Percentiles rank a stretch among this genome's conserved stretches.
These are phyloP conservation scores for Melipona quadrifasciata DNA, from an alignment of 1,140 invertebrate genomes.

Conservation along the genomic window DNA sequence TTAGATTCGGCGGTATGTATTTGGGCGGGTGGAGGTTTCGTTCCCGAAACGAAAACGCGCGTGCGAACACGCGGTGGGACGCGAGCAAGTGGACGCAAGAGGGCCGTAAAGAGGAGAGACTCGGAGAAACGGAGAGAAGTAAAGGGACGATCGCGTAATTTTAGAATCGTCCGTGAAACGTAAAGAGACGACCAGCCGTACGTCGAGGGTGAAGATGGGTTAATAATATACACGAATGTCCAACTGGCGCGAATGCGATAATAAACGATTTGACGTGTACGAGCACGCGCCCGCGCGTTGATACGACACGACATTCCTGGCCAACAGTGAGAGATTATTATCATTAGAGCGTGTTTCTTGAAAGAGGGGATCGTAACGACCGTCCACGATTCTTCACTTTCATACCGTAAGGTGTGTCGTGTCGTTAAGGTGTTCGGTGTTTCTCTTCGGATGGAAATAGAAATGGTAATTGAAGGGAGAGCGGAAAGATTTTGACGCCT, in stretches of 20 bases:
- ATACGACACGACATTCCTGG: conserved; percentile 49
- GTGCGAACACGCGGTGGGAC: conserved; percentile 39
- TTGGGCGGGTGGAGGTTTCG: conserved; percentile 4
- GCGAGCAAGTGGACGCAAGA: conserved; percentile 51
- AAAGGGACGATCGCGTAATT: conserved; percentile 66
- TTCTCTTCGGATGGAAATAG: background rate
- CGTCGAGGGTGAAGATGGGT: conserved; percentile 66
- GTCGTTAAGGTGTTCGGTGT: background rate
- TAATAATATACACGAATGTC: conserved; percentile 73
- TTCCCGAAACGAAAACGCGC: conserved; percentile 18
- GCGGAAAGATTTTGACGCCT: background rate
- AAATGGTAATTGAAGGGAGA: background rate
- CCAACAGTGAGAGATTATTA: conserved; percentile 58
- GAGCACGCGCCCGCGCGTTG: conserved; percentile 32
- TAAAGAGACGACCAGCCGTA: conserved; percentile 59
- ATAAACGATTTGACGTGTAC: conserved; percentile 68
- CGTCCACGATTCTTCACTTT: background rate
- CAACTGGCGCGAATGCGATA: conserved; percentile 67
- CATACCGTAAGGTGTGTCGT: background rate
- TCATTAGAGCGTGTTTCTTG: conserved; percentile 20
- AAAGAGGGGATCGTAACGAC: conserved; percentile 17
- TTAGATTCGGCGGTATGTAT: background rate
- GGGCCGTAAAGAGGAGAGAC: conserved; percentile 53
- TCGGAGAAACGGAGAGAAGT: conserved; percentile 15
- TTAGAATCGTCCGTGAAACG: conserved; percentile 64